Conservation (phyloP, 2,888 invertebrate genomes). For the Xylota sylvarum region DNA sequence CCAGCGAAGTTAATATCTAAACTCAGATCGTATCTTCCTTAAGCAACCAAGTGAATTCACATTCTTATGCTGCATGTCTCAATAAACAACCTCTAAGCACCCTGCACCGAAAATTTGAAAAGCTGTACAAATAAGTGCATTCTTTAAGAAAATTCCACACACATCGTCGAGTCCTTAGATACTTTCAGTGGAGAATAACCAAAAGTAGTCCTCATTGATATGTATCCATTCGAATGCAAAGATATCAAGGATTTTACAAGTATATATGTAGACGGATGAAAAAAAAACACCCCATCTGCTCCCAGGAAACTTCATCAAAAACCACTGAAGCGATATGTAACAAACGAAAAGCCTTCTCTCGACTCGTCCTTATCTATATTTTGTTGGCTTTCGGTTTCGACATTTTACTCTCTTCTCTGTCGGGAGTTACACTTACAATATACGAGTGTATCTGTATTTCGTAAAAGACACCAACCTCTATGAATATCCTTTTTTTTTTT, state of each 20-base stretch:
- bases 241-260: conserved; percentile 58
- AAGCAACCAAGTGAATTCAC: background rate
- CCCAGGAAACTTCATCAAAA: conserved; percentile 64
- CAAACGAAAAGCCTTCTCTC: conserved; percentile 49
- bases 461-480: conserved; percentile 22
- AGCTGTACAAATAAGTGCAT: conserved; percentile 3
- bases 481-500: conserved; percentile 16
- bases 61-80: conserved; percentile 6
- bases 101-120: conserved; percentile 26
- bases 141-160: conserved; percentile 20
- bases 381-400: conserved; percentile 28
- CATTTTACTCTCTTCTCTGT: conserved; percentile 27
- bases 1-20: background rate
- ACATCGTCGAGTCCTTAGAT: conserved; percentile 28
- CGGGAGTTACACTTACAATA: conserved; percentile 1
- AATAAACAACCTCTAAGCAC: conserved; percentile 17
- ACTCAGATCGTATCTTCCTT: background rate
- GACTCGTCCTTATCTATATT: conserved; percentile 48
- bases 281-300: conserved; percentile 41
- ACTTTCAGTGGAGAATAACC: conserved; percentile 33
- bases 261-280: conserved; percentile 24
- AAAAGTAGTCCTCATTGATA: conserved; percentile 47
- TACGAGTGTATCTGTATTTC: conserved; percentile 10
- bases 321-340: conserved; percentile 58
- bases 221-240: conserved; percentile 53